Evolutionary conservation across 37 sponge, comb jelly and placozoan species (phyloP), one percentile per base, ranked within the genome.

Genomic region (Eunapius fragilis): DNA sequence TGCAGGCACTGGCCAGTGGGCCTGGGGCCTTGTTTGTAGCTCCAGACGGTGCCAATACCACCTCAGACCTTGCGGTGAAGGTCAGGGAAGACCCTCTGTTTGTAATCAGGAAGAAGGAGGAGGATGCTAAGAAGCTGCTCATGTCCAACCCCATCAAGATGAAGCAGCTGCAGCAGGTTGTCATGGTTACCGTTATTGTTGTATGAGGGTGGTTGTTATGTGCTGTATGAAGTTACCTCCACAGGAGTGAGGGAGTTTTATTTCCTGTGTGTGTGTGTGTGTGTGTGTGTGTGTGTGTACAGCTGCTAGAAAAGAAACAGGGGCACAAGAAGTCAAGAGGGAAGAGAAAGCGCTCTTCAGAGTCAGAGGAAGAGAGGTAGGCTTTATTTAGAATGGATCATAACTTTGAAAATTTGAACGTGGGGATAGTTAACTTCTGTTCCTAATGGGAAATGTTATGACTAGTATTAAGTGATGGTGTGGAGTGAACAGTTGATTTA

Each of bases 61-160:
- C 84, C 13, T 74, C 77, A 2, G 96, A 96, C 34, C 38, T 96
- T 24, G 95, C 88, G 0, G 82, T 82, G 45, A 96, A 96, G 85
- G 89, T 96, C 19, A 48, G 94, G 13, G 96, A 96, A 50, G 96
- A 96, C 67, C 96, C 96, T n/a, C 47, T 96, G 71, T 96, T 96
- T 69, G 31, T 88, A 27, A 95, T 95, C 73, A 87, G 87, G 72
- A 93, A 96, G 90, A 85, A 74, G 48, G 96, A 96, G 68, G 87
- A 91, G 28, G 92, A 91, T 33, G 88, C 87, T 0, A 87, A 88
- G 85, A 87, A 86, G 70, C 38, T 35, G 68, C 71, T 96, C 7
- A 34, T 81, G 68, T 74, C 73, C 37, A 96, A 96, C 32, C 96
- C 96, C 3, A 72, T 96, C 47, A 93, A 91, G 75, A 76, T 96